Evolutionary conservation across 2,113 vertebrate genomes (phyloP), one percentile per base, ranked within the genome.

Genomic region (Kobus ellipsiprymnus): DNA sequence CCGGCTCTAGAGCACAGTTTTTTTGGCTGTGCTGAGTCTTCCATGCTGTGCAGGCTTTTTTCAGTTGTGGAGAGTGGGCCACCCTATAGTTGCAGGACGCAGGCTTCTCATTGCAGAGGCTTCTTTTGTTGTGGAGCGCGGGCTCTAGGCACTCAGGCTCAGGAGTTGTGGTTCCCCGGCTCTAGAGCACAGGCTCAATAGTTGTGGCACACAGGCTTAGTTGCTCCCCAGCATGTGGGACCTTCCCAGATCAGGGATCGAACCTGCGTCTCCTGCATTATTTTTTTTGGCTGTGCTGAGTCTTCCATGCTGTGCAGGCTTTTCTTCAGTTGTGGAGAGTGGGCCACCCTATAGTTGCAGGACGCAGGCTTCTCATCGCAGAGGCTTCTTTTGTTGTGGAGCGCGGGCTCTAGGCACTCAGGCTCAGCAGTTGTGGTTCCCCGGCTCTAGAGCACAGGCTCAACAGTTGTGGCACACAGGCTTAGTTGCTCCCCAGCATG

Each of bases 401-500:
- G 12, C 3, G 1, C 0, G 0, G 6, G 71, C 71, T 44, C 12
- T 27, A 14, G 71, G 71, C 23, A 27, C 23, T 6, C 40, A 25
- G 21, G 71, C 6, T 77, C 23, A 25, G 23, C 6, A 14, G 71
- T 4, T 27, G 67, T 40, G 40, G 23, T 6, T 44, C 6, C 11
- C 12, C 1, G 0, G 36, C 11, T 77, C 71, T 44, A 25, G 23
- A 7, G 36, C 11, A 7, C 71, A 25, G 36, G 12, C 36, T 74
- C 36, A 6, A 0, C 7, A 25, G 12, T 7, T 27, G 71, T 71
- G 71, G 36, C 0, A 0, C 36, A 27, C 3, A 7, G 71, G 11
- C 23, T 44, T 40, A 44, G 36, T 1, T 44, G 71, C 23, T 77
- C 71, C 40, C 21, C 2, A 3, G 23, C 40, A 2, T 15, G 71